Conservation (phyloP, 2,888 invertebrate genomes). For the Oxystoma pomonae region DNA sequence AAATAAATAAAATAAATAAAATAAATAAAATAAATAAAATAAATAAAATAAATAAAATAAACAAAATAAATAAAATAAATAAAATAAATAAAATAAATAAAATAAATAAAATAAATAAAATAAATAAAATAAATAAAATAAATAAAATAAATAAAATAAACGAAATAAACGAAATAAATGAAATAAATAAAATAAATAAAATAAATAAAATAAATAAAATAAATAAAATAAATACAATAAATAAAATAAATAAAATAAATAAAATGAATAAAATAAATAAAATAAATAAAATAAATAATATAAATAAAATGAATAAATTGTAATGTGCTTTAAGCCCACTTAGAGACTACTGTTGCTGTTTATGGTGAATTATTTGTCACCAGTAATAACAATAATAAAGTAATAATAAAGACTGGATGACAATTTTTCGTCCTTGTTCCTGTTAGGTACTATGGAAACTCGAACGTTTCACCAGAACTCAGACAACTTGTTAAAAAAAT, state of each 20-base stretch:
- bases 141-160: not conserved
- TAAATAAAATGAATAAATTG: too few species aligned
- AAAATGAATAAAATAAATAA: not conserved
- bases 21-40: not conserved
- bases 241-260: not conserved
- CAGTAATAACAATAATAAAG: too few species aligned
- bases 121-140: not conserved
- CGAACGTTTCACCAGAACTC: too few species aligned
- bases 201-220: not conserved
- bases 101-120: not conserved
- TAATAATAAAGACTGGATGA: too few species aligned
- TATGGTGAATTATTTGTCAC: too few species aligned
- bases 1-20: not conserved
- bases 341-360: too few species aligned
- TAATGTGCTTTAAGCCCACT: too few species aligned
- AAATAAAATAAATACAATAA: not conserved
- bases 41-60: not conserved
- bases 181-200: not conserved
- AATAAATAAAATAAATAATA: too few species aligned
- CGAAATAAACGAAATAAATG: not conserved
- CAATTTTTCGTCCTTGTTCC: too few species aligned
- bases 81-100: not conserved
- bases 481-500: too few species aligned
- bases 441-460: too few species aligned
- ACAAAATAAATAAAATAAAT: not conserved